Conservation (phyloP, 2,888 invertebrate species). For the Chironomus tentans region DNA sequence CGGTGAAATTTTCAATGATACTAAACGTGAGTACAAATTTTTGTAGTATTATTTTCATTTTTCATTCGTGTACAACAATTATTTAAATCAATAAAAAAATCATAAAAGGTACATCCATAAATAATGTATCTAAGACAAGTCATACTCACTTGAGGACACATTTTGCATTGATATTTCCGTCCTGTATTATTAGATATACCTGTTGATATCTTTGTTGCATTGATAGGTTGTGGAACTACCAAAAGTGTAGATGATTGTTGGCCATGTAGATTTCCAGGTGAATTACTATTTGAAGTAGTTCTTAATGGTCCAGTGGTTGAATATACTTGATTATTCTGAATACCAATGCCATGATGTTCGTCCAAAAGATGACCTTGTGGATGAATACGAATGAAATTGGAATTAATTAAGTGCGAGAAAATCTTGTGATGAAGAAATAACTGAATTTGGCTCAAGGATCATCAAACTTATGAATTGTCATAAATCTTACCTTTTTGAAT, state of each 20-base stretch:
- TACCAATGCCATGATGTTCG: slow-evolving; percentile 39
- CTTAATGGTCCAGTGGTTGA: slow-evolving; percentile 32
- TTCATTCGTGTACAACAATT: background rate
- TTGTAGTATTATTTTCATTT: no score
- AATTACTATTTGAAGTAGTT: slow-evolving; percentile 33
- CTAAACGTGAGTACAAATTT: no score
- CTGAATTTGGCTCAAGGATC: no score
- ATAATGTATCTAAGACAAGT: background rate
- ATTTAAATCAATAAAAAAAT: no score
- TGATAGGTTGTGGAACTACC: slow-evolving; percentile 82
- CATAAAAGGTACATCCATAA: background rate
- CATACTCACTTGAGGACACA: slow-evolving; percentile 50
- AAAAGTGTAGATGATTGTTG: slow-evolving; percentile 57
- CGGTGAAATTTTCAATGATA: no score
- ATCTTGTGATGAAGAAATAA: no score
- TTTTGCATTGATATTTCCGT: slow-evolving; percentile 90
- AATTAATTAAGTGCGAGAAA: background rate
- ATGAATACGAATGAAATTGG: background rate
- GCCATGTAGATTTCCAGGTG: slow-evolving; percentile 39
- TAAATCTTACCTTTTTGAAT: slow-evolving; percentile 39
- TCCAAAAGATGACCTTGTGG: slow-evolving; percentile 40
- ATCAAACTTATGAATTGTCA: no score
- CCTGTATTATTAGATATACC: slow-evolving; percentile 39
- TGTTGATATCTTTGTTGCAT: slow-evolving; percentile 53
- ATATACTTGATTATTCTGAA: slow-evolving; percentile 36